phyloP scores from a whole-genome alignment of 2,797 vertebrate genomes.

The Pangasius krempfi region DNA sequence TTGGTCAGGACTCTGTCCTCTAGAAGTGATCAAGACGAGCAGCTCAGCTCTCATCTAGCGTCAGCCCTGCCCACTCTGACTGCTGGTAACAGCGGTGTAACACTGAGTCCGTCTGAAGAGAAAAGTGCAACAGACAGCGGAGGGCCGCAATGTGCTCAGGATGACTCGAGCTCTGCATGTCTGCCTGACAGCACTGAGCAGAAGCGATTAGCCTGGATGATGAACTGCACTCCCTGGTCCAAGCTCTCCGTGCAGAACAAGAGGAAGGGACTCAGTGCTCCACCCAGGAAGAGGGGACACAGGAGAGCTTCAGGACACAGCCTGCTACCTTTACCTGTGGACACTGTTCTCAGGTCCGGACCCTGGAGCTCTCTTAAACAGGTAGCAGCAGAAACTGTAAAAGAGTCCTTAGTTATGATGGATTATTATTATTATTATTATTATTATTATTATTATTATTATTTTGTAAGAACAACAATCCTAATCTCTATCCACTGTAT shows the following conservation, averaged over 20 bases:
- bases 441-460: not conserved
- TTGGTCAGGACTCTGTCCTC: not conserved
- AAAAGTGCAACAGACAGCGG: conserved; percentile 16
- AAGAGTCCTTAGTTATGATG: not conserved
- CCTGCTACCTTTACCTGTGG: conserved; percentile 72
- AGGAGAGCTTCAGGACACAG: conserved; percentile 60
- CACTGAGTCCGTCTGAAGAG: not conserved
- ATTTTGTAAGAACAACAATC: not conserved
- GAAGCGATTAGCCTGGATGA: conserved; percentile 86
- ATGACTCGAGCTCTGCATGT: conserved; percentile 13
- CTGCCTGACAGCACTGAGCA: conserved; percentile 75
- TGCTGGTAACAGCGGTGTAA: not conserved
- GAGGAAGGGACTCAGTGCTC: conserved; percentile 64
- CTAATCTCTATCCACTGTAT: not conserved
- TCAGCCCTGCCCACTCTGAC: not conserved
- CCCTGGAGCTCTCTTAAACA: conserved; percentile 78
- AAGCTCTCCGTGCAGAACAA: conserved; percentile 77
- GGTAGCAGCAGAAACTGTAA: conserved; percentile 70
- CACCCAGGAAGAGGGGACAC: conserved; percentile 44
- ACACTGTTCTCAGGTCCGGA: conserved; percentile 74
- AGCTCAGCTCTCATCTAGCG: not conserved
- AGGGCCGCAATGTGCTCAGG: not conserved
- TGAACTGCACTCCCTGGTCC: conserved; percentile 80
- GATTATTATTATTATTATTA: not conserved
- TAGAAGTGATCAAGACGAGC: conserved; percentile 7